Percentiles rank a stretch among this genome's conserved stretches.
phyloP scores from a whole-genome alignment of 2,888 invertebrate species.

The Cyclophora punctaria region DNA sequence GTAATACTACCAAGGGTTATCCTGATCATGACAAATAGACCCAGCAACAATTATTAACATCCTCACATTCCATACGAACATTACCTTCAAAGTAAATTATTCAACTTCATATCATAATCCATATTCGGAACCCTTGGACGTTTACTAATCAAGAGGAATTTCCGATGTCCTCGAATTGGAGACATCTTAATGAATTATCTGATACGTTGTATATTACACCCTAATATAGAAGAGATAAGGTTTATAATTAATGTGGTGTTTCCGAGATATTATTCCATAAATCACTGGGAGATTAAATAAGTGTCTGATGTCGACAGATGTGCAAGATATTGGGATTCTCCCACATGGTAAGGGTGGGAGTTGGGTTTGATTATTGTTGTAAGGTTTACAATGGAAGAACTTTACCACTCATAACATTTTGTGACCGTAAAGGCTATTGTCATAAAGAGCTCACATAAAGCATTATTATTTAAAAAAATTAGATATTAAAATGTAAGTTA shows the following conservation, averaged over 20 bases:
- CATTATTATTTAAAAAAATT: too few species aligned
- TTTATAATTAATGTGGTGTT: slow-evolving; percentile 14
- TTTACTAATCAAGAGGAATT: slow-evolving; percentile 24
- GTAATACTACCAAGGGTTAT: too few species aligned
- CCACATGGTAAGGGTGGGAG: background rate
- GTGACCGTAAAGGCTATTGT: too few species aligned
- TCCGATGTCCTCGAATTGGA: slow-evolving; percentile 12
- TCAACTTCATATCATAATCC: slow-evolving; percentile 8
- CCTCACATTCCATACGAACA: too few species aligned
- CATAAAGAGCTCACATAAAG: too few species aligned
- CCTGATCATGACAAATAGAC: too few species aligned
- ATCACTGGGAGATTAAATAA: slow-evolving; percentile 40
- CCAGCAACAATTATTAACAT: too few species aligned
- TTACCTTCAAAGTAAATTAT: slow-evolving; percentile 1
- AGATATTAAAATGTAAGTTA: too few species aligned
- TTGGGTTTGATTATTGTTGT: too few species aligned
- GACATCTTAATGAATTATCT: slow-evolving; percentile 13
- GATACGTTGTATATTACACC: slow-evolving; percentile 6
- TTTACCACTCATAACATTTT: too few species aligned
- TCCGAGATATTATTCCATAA: slow-evolving; percentile 35
- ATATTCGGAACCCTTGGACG: slow-evolving; percentile 6
- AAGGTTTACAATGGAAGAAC: too few species aligned
- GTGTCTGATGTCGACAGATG: slow-evolving; percentile 34
- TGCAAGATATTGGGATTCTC: slow-evolving; percentile 9
- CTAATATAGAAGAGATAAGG: slow-evolving; percentile 13